These are phyloP conservation scores for Belonocnema kinseyi DNA, from an alignment of 1,140 invertebrate species.

Conservation along the genomic window DNA sequence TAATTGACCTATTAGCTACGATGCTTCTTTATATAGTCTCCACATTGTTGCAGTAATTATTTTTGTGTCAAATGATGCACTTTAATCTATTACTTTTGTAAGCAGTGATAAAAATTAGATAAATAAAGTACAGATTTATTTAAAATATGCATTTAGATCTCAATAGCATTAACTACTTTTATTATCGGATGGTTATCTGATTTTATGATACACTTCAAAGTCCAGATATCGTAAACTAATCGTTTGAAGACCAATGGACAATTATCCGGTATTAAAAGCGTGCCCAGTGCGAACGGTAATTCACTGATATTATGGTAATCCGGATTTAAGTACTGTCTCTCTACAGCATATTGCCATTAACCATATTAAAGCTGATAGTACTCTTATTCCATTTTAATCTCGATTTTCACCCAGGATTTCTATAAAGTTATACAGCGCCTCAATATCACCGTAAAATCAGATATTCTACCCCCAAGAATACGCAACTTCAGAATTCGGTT, in stretches of 20 bases:
- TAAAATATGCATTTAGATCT: background rate
- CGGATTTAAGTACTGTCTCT: background rate
- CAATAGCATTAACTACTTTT: background rate
- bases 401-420: background rate
- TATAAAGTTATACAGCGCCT: too few species aligned
- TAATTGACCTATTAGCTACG: too few species aligned
- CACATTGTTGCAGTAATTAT: too few species aligned
- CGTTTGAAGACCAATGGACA: constrained; percentile 13
- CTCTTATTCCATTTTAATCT: background rate
- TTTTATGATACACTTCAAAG: constrained; percentile 16
- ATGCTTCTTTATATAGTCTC: too few species aligned
- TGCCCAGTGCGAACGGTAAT: constrained; percentile 10
- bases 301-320: constrained; percentile 28
- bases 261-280: constrained; percentile 6
- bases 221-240: constrained; percentile 19
- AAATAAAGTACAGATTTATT: background rate
- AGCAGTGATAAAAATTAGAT: background rate
- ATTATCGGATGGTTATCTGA: background rate
- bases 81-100: background rate
- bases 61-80: too few species aligned
- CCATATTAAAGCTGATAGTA: constrained; percentile 1
- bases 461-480: too few species aligned
- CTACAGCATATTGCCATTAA: constrained; percentile 9
- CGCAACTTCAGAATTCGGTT: too few species aligned
- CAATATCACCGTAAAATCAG: too few species aligned